phyloP scores from a whole-genome alignment of 2,888 invertebrate genomes.

The Hofmannophila pseudospretella region DNA sequence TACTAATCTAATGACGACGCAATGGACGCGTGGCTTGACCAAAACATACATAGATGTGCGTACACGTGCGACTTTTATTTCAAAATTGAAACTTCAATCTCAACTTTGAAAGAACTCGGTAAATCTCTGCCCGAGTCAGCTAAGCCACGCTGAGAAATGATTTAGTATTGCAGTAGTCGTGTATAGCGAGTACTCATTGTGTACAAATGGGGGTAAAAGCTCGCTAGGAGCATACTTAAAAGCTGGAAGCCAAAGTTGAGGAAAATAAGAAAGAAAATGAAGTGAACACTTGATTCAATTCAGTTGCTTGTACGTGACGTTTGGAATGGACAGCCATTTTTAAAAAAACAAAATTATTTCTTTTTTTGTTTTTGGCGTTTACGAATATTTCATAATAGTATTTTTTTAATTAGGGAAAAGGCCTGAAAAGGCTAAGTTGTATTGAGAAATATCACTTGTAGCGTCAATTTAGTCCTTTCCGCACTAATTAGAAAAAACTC shows the following conservation, averaged over 20 bases:
- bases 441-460: too few species aligned
- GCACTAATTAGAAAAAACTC: too few species aligned
- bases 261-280: not conserved
- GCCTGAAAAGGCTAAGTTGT: too few species aligned
- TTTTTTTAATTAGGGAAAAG: too few species aligned
- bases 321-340: not conserved
- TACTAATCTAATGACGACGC: too few species aligned
- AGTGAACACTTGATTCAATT: constrained; percentile 1
- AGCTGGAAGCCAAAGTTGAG: not conserved
- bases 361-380: too few species aligned
- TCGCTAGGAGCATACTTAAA: not conserved
- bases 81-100: not conserved
- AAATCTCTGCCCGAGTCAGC: not conserved
- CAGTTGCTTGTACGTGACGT: constrained; percentile 8
- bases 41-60: too few species aligned
- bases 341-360: too few species aligned
- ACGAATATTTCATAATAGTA: too few species aligned
- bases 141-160: not conserved
- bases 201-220: not conserved
- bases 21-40: too few species aligned
- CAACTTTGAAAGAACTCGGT: not conserved
- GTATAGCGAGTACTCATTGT: not conserved
- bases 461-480: too few species aligned
- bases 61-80: too few species aligned
- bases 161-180: not conserved